These are phyloP conservation scores for Squalus acanthias DNA, from an alignment of 2,797 vertebrate genomes.

Conservation along the genomic window DNA sequence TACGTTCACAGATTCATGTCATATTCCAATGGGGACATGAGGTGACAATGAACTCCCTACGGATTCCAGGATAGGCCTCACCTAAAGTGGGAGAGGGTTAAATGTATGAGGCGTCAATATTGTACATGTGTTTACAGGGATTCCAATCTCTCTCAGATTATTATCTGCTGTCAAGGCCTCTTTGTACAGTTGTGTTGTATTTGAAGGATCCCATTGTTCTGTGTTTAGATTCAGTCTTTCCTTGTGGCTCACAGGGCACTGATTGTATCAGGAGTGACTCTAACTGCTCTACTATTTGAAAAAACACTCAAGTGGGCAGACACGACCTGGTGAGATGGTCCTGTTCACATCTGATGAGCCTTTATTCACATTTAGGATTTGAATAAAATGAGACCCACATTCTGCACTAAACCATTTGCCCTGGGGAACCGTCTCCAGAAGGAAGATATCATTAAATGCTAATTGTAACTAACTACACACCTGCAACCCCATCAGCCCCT, in stretches of 20 bases:
- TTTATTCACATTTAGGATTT: neutral
- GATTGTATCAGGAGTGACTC: constrained; percentile 10
- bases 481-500: neutral
- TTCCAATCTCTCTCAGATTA: neutral
- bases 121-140: neutral
- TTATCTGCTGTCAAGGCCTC: constrained; percentile 8
- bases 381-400: neutral
- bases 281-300: neutral
- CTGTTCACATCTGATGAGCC: no score
- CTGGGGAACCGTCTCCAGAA: neutral
- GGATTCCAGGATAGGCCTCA: neutral
- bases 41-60: neutral
- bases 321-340: neutral
- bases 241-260: neutral
- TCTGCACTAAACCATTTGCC: neutral
- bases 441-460: neutral
- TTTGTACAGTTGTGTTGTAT: neutral
- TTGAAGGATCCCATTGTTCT: constrained; percentile 15
- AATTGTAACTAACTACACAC: no score
- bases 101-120: neutral
- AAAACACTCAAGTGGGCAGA: neutral
- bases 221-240: neutral
- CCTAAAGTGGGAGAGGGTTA: neutral
- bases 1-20: neutral
- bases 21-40: neutral